A percentile compares a stretch with the other conserved stretches of the same genome.
These are phyloP conservation scores for Nematopogon swammerdamellus DNA, from an alignment of 2,888 invertebrate species.

Conservation along the genomic window DNA sequence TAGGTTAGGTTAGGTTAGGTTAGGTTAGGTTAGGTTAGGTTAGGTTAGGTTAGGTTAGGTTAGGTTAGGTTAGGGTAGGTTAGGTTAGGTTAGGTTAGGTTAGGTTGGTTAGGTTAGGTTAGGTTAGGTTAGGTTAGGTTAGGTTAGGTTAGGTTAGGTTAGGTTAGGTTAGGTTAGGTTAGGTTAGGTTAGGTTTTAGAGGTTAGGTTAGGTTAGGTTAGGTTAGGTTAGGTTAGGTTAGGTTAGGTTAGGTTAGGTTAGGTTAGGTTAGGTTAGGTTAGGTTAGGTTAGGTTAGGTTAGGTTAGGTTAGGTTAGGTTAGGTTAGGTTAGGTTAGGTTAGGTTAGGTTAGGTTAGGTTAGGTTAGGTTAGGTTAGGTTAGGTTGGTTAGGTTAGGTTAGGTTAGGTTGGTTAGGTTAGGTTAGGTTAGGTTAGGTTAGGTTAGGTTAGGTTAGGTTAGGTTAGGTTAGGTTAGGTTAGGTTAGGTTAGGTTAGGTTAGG, in stretches of 20 bases:
- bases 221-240: slow-evolving; percentile 5
- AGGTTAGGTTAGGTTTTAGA: slow-evolving; percentile 3
- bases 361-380: slow-evolving; percentile 4
- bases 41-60: slow-evolving; percentile 4
- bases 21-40: slow-evolving; percentile 4
- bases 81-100: slow-evolving; percentile 4
- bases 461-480: slow-evolving; percentile 2
- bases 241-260: slow-evolving; percentile 4
- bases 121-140: slow-evolving; percentile 4
- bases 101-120: slow-evolving; percentile 5
- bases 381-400: slow-evolving; percentile 4
- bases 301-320: slow-evolving; percentile 5
- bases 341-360: slow-evolving; percentile 5
- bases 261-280: slow-evolving; percentile 4
- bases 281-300: slow-evolving; percentile 5
- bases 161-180: slow-evolving; percentile 4
- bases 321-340: slow-evolving; percentile 5
- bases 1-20: slow-evolving; percentile 13
- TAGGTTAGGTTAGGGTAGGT: slow-evolving; percentile 1
- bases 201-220: slow-evolving; percentile 4
- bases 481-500: too few species aligned
- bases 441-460: slow-evolving; percentile 3
- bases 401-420: slow-evolving; percentile 4
- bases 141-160: slow-evolving; percentile 4
- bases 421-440: slow-evolving; percentile 3